Conservation (phyloP, 2,888 invertebrate species). For the Napeogenes inachia region DNA sequence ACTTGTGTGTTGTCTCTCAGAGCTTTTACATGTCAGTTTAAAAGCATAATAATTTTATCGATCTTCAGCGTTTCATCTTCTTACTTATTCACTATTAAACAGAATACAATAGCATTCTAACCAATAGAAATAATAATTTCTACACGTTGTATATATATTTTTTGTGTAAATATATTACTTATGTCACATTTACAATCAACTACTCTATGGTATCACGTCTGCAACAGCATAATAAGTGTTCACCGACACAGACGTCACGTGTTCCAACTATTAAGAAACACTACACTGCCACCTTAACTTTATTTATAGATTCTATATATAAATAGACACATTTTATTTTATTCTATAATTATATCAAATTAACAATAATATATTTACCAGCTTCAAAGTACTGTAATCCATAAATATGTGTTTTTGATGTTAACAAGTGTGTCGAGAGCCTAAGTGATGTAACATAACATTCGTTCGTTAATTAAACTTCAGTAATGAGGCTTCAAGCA, state of each 20-base stretch:
- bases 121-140: too few species aligned
- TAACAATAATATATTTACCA: too few species aligned
- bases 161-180: neutral
- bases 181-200: conserved; percentile 12
- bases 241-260: conserved; percentile 45
- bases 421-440: neutral
- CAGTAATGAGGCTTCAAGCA: conserved; percentile 35
- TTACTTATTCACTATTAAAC: too few species aligned
- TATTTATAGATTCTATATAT: conserved; percentile 21
- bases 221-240: conserved; percentile 46
- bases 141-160: neutral
- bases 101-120: too few species aligned
- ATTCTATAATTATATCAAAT: neutral
- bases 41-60: conserved; percentile 5
- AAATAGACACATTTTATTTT: conserved; percentile 18
- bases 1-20: conserved; percentile 17
- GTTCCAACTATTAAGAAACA: conserved; percentile 32
- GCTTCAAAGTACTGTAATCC: too few species aligned
- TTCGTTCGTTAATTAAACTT: conserved; percentile 39
- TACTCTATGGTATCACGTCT: conserved; percentile 32
- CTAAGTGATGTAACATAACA: conserved; percentile 8
- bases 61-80: neutral
- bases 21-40: neutral
- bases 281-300: conserved; percentile 21
- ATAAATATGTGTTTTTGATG: too few species aligned